A percentile compares a stretch with the other conserved stretches of the same genome.
Conservation (phyloP, 2,113 vertebrate genomes). For the Diadophis punctatus region DNA sequence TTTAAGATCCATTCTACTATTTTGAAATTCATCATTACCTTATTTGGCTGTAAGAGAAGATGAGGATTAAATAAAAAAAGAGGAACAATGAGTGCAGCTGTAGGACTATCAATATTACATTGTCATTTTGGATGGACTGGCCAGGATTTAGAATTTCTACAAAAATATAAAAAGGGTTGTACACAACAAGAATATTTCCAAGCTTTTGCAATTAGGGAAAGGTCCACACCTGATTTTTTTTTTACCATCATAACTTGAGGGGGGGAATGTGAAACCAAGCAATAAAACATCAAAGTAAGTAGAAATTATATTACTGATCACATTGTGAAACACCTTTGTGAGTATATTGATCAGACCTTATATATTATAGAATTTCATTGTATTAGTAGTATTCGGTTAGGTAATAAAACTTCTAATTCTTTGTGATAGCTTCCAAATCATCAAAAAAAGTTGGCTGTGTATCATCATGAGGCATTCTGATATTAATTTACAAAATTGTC, state of each 20-base stretch:
- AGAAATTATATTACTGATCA: slow-evolving; percentile 33
- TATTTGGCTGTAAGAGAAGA: neutral
- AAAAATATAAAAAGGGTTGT: neutral
- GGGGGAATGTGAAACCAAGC: neutral
- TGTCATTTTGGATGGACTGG: neutral
- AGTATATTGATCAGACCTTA: slow-evolving; percentile 30
- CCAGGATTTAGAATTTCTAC: neutral
- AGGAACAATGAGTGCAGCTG: neutral
- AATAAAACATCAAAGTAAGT: slow-evolving; percentile 24
- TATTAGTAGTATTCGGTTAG: slow-evolving; percentile 32
- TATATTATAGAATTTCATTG: slow-evolving; percentile 29
- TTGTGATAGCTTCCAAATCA: neutral
- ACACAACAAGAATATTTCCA: neutral
- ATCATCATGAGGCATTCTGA: neutral
- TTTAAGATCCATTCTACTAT: neutral
- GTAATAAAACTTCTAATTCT: slow-evolving; percentile 26
- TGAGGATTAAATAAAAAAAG: neutral
- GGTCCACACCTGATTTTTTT: neutral
- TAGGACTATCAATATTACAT: neutral
- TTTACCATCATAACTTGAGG: neutral
- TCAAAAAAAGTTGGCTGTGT: slow-evolving; percentile 12
- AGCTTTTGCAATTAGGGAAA: neutral
- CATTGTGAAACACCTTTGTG: neutral
- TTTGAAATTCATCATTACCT: neutral
- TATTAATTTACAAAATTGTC: slow-evolving; percentile 16